These are phyloP conservation scores for Luperina nickerlii DNA, from an alignment of 2,888 invertebrate genomes.

Conservation along the genomic window DNA sequence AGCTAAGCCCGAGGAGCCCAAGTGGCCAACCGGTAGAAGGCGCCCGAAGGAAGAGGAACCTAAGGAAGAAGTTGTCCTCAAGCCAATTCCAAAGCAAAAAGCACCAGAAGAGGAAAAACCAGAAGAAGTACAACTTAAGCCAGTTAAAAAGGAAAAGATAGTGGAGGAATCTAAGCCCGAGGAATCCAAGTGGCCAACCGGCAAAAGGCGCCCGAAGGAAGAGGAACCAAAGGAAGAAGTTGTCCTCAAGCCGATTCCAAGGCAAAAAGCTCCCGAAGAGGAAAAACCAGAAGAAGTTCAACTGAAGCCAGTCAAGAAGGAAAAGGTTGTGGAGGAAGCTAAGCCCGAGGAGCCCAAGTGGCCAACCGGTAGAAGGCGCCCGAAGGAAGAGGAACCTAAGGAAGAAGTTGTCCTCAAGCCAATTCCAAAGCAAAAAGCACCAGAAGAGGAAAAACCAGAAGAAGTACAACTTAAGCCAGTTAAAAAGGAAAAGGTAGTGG, in stretches of 20 bases:
- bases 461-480: neutral
- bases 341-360: neutral
- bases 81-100: neutral
- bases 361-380: neutral
- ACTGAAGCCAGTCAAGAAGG: neutral
- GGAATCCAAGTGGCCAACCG: too few relatives aligned
- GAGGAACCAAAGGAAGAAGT: too few relatives aligned
- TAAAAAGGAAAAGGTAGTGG: conserved; percentile 8
- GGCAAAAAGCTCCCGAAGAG: neutral
- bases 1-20: neutral
- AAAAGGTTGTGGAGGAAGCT: neutral
- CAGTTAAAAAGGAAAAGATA: neutral
- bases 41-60: too few relatives aligned
- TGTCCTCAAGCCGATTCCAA: neutral
- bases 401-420: conserved; percentile 5
- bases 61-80: too few relatives aligned
- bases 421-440: neutral
- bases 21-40: too few relatives aligned
- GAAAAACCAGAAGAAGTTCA: conserved; percentile 4
- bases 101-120: neutral
- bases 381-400: conserved; percentile 1
- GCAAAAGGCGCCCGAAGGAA: too few relatives aligned
- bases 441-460: neutral
- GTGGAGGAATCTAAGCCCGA: too few relatives aligned
- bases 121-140: neutral